A percentile compares a stretch with the other conserved stretches of the same genome.
Evolutionary conservation across 2,797 vertebrate genomes (phyloP).

Genomic region (Zalophus californianus): DNA sequence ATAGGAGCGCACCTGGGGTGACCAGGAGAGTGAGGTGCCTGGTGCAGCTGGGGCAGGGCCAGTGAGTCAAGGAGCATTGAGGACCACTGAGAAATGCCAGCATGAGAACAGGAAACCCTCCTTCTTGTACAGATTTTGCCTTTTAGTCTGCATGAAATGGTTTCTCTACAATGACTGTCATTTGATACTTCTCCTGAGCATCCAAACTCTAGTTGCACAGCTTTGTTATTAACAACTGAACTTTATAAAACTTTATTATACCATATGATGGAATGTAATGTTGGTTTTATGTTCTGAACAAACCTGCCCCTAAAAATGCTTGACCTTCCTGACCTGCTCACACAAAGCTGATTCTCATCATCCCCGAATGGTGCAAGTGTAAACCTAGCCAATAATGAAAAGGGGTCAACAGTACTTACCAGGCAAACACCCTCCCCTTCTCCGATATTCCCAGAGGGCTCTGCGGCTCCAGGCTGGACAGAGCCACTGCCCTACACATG

Average conservation of each 20-base stretch:
- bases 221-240: neutral
- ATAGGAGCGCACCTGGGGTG: no score
- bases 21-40: neutral
- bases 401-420: neutral
- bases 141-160: neutral
- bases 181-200: neutral
- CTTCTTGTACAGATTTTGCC: neutral
- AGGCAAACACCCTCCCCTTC: neutral
- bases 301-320: neutral
- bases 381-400: neutral
- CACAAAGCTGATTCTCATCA: slow-evolving; percentile 2
- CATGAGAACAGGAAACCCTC: neutral
- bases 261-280: neutral
- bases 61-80: neutral
- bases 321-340: neutral
- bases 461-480: neutral
- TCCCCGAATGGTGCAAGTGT: neutral
- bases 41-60: neutral
- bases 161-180: neutral
- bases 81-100: neutral
- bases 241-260: neutral
- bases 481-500: neutral
- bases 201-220: neutral
- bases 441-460: neutral
- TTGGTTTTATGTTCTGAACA: slow-evolving; percentile 32